These are phyloP conservation scores for Dascyllus trimaculatus DNA, from an alignment of 2,113 vertebrate species.

Conservation along the genomic window DNA sequence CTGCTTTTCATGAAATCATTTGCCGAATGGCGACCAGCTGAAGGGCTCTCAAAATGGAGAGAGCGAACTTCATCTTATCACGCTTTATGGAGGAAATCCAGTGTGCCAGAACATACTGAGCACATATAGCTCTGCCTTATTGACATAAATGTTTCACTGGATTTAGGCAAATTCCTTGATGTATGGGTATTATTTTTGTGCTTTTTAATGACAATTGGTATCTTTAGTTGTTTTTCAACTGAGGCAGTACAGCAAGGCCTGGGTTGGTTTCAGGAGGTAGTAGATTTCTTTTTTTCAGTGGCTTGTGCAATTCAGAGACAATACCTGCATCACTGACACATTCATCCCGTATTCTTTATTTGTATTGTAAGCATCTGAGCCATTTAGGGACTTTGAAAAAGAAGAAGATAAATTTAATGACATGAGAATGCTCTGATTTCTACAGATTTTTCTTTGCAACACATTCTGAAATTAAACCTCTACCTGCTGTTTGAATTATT, in stretches of 20 bases:
- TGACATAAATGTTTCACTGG: conserved; percentile 3
- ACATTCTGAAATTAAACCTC: conserved; percentile 13
- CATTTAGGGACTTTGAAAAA: conserved; percentile 39
- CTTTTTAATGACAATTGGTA: conserved; percentile 19
- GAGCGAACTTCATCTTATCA: conserved; percentile 56
- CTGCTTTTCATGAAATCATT: conserved; percentile 47
- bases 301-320: conserved; percentile 33
- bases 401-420: conserved; percentile 12
- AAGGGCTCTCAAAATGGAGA: conserved; percentile 76
- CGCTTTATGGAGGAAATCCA: conserved; percentile 27
- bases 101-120: conserved; percentile 28
- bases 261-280: conserved; percentile 31
- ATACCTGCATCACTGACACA: conserved; percentile 46
- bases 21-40: conserved; percentile 68
- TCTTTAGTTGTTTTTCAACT: conserved; percentile 28
- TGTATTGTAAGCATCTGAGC: conserved; percentile 2
- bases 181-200: conserved; percentile 20
- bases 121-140: conserved; percentile 15
- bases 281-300: conserved; percentile 21
- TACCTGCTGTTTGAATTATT: not conserved
- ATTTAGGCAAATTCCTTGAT: conserved; percentile 34
- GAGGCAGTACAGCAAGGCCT: conserved; percentile 26
- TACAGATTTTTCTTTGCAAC: conserved; percentile 7
- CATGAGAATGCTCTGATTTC: not conserved
- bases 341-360: conserved; percentile 21